phyloP scores from a whole-genome alignment of 2,888 invertebrate species.

The Pristionchus entomophagus region DNA sequence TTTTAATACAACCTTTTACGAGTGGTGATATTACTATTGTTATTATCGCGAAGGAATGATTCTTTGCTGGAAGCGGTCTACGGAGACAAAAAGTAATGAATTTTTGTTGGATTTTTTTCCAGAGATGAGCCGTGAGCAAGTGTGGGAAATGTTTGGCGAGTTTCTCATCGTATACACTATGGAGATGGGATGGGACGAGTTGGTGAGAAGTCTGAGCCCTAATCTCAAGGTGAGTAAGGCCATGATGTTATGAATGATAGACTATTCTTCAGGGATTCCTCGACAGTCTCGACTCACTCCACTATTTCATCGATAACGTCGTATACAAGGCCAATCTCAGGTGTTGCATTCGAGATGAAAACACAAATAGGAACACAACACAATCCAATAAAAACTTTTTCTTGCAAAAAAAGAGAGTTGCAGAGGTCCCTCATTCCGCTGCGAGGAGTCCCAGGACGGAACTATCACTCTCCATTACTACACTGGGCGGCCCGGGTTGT shows the following conservation, averaged over 20 bases:
- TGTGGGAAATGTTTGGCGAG: constrained; percentile 75
- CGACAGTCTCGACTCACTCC: constrained; percentile 96
- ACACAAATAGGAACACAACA: too few relatives aligned
- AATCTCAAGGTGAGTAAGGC: constrained; percentile 70
- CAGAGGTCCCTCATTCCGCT: constrained; percentile 88
- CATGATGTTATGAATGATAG: too few relatives aligned
- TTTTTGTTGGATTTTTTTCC: neutral
- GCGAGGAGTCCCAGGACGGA: constrained; percentile 90
- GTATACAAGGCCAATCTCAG: constrained; percentile 74
- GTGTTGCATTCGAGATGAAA: too few relatives aligned
- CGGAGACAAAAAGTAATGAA: neutral
- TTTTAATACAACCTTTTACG: too few relatives aligned
- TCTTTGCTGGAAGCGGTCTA: too few relatives aligned
- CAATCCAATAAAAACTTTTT: neutral
- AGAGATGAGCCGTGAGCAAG: constrained; percentile 72
- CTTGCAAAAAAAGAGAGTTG: neutral
- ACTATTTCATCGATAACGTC: constrained; percentile 78
- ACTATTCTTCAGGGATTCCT: constrained; percentile 86
- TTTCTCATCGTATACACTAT: constrained; percentile 75
- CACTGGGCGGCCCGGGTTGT: constrained; percentile 92
- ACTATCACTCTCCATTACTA: constrained; percentile 93
- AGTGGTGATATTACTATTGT: too few relatives aligned
- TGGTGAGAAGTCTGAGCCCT: constrained; percentile 72
- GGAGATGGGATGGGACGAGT: constrained; percentile 75
- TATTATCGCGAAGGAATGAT: too few relatives aligned